phyloP scores from a whole-genome alignment of 1,140 invertebrate genomes.

The Lordiphosa collinella region DNA sequence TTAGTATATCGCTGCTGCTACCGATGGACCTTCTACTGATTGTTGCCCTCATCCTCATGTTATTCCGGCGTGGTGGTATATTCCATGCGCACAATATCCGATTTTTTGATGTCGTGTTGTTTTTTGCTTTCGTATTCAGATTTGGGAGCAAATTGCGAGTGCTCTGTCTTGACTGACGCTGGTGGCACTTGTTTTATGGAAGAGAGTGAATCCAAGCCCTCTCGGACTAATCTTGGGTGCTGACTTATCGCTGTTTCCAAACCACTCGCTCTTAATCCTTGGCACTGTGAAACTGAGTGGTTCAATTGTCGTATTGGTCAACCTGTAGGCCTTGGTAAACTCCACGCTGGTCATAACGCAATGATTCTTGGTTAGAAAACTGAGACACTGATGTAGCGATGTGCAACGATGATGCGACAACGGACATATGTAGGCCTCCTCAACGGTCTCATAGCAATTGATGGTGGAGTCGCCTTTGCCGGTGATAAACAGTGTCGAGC shows the following conservation, averaged over 20 bases:
- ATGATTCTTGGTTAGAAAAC: conserved; percentile 91
- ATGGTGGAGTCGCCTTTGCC: conserved; percentile 95
- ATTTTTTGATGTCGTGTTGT: too few relatives aligned
- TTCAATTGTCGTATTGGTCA: conserved; percentile 94
- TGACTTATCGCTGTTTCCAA: conserved; percentile 84
- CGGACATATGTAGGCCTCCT: conserved; percentile 91
- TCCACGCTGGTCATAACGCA: conserved; percentile 94
- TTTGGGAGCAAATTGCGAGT: too few relatives aligned
- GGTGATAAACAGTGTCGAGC: conserved; percentile 94
- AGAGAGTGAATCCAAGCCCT: conserved; percentile 91
- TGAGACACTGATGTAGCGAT: conserved; percentile 90
- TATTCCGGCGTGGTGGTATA: too few relatives aligned
- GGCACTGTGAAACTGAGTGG: conserved; percentile 97
- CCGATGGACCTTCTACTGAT: too few relatives aligned
- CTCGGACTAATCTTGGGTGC: conserved; percentile 86
- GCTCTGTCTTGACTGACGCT: too few relatives aligned
- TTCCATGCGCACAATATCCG: too few relatives aligned
- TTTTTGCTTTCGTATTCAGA: too few relatives aligned
- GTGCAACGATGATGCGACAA: conserved; percentile 92
- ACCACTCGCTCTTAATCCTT: conserved; percentile 92
- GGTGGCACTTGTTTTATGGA: too few relatives aligned
- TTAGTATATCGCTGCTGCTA: too few relatives aligned
- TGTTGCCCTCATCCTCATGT: too few relatives aligned
- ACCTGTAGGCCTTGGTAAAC: conserved; percentile 92
- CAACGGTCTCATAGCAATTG: conserved; percentile 93